A percentile compares a stretch with the other conserved stretches of the same genome.
Conservation (phyloP, 2,888 invertebrate species). For the Plebejus argus region DNA sequence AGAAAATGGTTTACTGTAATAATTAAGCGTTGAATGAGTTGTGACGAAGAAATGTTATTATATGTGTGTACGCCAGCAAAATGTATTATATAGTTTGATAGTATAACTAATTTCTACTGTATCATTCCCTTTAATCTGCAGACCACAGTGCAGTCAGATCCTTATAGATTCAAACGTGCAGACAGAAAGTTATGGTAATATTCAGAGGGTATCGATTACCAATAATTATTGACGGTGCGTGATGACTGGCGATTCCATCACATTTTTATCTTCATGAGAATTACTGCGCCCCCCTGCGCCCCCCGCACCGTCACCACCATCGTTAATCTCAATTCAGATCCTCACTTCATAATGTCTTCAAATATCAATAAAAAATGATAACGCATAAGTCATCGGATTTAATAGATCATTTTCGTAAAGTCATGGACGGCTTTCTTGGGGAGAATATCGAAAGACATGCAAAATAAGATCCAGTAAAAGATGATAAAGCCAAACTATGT, state of each 20-base stretch:
- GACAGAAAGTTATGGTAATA: not conserved
- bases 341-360: conserved; percentile 7
- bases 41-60: too few species aligned
- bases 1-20: too few species aligned
- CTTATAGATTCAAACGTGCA: not conserved
- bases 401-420: not conserved
- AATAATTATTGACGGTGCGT: not conserved
- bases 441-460: not conserved
- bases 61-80: too few species aligned
- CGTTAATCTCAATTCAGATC: conserved; percentile 28
- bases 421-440: not conserved
- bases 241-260: not conserved
- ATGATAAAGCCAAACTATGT: not conserved
- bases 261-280: conserved; percentile 18
- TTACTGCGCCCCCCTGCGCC: not conserved
- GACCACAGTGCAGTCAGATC: not conserved
- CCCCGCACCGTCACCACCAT: not conserved
- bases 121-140: not conserved
- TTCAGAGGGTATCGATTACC: not conserved
- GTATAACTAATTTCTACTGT: too few species aligned
- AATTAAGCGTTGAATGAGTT: too few species aligned
- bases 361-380: conserved; percentile 15
- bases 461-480: not conserved
- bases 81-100: too few species aligned
- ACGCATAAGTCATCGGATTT: conserved; percentile 4